Evolutionary conservation across 64 coral and sea anemone species (phyloP).

Genomic region (Stichodactyla mertensii): DNA sequence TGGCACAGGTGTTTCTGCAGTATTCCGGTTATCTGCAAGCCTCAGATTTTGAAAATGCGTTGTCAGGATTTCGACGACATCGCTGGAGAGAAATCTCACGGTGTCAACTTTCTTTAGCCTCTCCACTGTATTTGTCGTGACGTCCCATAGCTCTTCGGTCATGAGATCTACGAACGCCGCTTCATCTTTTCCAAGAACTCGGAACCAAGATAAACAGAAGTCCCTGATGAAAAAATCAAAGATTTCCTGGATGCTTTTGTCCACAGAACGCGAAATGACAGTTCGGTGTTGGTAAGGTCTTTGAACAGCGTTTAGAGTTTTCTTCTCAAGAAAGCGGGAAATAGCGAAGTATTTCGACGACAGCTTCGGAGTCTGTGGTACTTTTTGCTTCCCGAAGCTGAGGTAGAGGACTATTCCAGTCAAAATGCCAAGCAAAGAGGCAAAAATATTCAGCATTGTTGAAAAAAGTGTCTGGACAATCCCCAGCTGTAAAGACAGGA

Average conservation of each 20-base stretch:
- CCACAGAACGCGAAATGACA: conserved; percentile 84
- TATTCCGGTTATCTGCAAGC: conserved; percentile 69
- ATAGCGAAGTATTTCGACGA: conserved; percentile 46
- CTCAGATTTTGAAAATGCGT: conserved; percentile 92
- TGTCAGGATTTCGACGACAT: conserved; percentile 88
- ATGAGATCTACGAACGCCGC: conserved; percentile 78
- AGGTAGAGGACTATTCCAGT: conserved; percentile 68
- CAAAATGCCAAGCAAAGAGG: conserved; percentile 62
- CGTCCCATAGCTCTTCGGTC: conserved; percentile 85
- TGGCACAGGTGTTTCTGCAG: conserved; percentile 59
- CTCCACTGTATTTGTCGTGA: conserved; percentile 56
- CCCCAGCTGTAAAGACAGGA: conserved; percentile 76
- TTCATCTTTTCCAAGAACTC: conserved; percentile 85
- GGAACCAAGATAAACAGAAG: conserved; percentile 98
- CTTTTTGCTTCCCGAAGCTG: conserved; percentile 63
- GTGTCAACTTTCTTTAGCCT: conserved; percentile 72
- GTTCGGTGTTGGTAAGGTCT: conserved; percentile 76
- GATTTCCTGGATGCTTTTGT: conserved; percentile 91
- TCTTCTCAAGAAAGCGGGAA: conserved; percentile 56
- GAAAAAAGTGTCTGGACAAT: conserved; percentile 65
- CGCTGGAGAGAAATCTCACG: conserved; percentile 88
- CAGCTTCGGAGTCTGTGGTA: conserved; percentile 57
- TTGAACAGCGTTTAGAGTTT: conserved; percentile 55
- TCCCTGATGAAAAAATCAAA: conserved; percentile 95
- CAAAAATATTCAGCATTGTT: conserved; percentile 49